These are phyloP conservation scores for honey bee (Apis mellifera) DNA, from an alignment of 1,140 invertebrate species.

Conservation along the genomic window DNA sequence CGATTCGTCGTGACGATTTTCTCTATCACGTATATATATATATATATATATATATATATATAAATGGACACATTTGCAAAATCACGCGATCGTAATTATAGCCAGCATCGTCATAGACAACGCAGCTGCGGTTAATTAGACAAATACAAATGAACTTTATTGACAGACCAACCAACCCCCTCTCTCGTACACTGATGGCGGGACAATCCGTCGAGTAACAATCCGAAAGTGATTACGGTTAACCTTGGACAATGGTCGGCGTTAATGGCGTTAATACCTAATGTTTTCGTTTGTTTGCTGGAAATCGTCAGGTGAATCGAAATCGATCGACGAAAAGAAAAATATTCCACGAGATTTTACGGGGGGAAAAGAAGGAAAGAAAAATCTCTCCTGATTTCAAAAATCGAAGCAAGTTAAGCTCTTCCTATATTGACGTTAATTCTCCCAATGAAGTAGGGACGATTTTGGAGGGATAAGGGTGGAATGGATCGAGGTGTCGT, in stretches of 20 bases:
- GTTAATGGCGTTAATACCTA: conserved; percentile 42
- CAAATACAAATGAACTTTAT: conserved; percentile 62
- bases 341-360: too few species aligned
- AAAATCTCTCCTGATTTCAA: neutral
- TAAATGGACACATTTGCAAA: conserved; percentile 21
- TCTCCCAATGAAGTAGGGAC: too few species aligned
- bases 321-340: neutral
- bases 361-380: too few species aligned
- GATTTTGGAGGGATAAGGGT: neutral
- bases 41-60: too few species aligned
- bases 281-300: conserved; percentile 51
- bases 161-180: conserved; percentile 2
- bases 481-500: neutral
- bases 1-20: neutral
- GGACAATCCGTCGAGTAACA: conserved; percentile 24
- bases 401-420: neutral
- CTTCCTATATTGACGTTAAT: neutral
- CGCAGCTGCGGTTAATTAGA: conserved; percentile 58
- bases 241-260: conserved; percentile 54
- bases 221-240: conserved; percentile 60
- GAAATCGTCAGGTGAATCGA: conserved; percentile 27
- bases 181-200: neutral
- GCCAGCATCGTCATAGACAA: conserved; percentile 40
- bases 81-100: conserved; percentile 42
- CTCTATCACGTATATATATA: neutral